Conservation (phyloP, 2,113 vertebrate genomes). For the Corythaeola cristata region DNA sequence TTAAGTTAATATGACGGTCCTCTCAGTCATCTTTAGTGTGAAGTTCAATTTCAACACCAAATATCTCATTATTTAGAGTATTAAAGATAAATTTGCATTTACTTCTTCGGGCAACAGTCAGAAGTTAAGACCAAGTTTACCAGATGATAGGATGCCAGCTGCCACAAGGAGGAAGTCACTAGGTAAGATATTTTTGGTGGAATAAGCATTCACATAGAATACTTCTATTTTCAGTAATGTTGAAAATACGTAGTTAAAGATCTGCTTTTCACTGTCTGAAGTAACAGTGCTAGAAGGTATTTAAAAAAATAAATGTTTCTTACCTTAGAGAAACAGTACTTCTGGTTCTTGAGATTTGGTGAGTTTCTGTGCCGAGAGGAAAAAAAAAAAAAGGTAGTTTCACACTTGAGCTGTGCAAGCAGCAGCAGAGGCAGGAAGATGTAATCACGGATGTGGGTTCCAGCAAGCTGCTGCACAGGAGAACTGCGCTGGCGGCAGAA, state of each 20-base stretch:
- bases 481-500: not conserved
- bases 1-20: not conserved
- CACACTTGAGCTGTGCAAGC: slow-evolving; percentile 43
- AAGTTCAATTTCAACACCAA: not conserved
- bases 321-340: not conserved
- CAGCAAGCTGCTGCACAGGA: slow-evolving; percentile 63
- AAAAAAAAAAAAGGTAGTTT: slow-evolving; percentile 9
- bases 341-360: not conserved
- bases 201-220: not conserved
- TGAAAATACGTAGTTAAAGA: not conserved
- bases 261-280: not conserved
- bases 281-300: not conserved
- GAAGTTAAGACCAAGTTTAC: not conserved
- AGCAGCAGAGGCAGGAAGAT: slow-evolving; percentile 76
- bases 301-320: not conserved
- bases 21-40: not conserved
- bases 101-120: not conserved
- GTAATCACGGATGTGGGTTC: slow-evolving; percentile 89
- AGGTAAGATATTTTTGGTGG: not conserved
- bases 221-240: not conserved
- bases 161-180: not conserved
- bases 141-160: not conserved
- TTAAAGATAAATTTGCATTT: not conserved
- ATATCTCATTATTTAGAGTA: not conserved
- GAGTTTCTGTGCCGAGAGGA: not conserved